Conservation (phyloP, 1,140 invertebrate species). For the Philaenus spumarius region DNA sequence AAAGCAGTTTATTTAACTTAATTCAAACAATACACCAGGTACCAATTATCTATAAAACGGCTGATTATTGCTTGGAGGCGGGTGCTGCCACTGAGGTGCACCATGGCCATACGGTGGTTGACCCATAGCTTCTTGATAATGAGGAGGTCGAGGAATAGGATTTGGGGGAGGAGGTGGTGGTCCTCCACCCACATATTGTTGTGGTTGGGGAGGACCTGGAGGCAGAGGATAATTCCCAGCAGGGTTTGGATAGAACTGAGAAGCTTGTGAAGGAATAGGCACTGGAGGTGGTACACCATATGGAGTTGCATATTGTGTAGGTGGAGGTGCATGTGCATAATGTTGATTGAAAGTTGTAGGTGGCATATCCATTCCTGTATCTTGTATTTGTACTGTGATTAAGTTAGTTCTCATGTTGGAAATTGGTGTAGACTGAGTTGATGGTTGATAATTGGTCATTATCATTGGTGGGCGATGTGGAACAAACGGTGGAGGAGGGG, state of each 20-base stretch:
- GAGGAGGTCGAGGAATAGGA: slow-evolving; percentile 6
- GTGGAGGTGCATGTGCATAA: slow-evolving; percentile 13
- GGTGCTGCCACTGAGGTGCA: slow-evolving; percentile 17
- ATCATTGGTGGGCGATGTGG: slow-evolving; percentile 12
- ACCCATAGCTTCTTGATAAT: slow-evolving; percentile 1
- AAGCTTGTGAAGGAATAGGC: slow-evolving; percentile 10
- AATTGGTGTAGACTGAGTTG: not conserved
- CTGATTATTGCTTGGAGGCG: slow-evolving; percentile 4
- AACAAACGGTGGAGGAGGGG: slow-evolving; percentile 7
- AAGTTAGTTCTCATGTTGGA: slow-evolving; percentile 11
- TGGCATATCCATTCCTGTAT: slow-evolving; percentile 8
- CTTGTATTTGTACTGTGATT: slow-evolving; percentile 18
- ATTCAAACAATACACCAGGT: too few relatives aligned
- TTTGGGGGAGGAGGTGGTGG: slow-evolving; percentile 6
- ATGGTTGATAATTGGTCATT: not conserved
- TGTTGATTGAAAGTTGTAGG: slow-evolving; percentile 8
- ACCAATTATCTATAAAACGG: slow-evolving; percentile 11
- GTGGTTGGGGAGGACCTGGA: not conserved
- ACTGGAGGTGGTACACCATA: slow-evolving; percentile 18
- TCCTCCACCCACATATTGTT: not conserved
- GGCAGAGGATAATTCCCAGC: slow-evolving; percentile 8
- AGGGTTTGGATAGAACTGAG: slow-evolving; percentile 8
- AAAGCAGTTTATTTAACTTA: too few relatives aligned
- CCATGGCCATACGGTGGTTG: not conserved
- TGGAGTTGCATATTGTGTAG: slow-evolving; percentile 8